Evolutionary conservation across 2,113 vertebrate genomes (phyloP).

Genomic region (Sminthopsis crassicaudata): DNA sequence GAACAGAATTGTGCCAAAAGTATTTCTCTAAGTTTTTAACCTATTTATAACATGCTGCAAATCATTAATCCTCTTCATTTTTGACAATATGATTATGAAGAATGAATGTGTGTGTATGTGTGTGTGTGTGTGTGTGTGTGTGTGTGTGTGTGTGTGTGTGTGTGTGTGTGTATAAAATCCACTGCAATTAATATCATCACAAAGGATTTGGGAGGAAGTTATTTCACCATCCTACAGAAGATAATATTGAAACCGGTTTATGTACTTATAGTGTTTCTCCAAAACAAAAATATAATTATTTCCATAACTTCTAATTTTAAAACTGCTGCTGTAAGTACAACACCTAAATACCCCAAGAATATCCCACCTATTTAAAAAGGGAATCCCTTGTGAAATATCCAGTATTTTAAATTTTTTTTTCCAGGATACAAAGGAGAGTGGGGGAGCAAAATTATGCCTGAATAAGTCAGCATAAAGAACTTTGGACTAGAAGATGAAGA

Average conservation of each 20-base stretch:
- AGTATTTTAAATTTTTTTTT: background rate
- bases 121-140: background rate
- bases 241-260: background rate
- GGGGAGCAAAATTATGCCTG: background rate
- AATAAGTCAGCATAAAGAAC: background rate
- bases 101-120: background rate
- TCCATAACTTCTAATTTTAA: too few species aligned
- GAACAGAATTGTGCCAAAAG: background rate
- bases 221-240: background rate
- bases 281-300: background rate
- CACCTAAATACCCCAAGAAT: background rate
- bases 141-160: background rate
- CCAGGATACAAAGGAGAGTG: background rate
- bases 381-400: background rate
- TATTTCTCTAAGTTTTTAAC: background rate
- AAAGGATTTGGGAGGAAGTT: too few species aligned
- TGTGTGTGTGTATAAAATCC: background rate
- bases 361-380: background rate
- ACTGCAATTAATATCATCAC: background rate
- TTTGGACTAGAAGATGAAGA: background rate
- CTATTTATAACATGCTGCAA: background rate
- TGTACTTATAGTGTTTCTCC: background rate
- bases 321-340: background rate
- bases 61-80: background rate
- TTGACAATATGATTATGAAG: background rate